Evolutionary conservation across 2,797 vertebrate genomes (phyloP).

Genomic region (Sylvia borin): DNA sequence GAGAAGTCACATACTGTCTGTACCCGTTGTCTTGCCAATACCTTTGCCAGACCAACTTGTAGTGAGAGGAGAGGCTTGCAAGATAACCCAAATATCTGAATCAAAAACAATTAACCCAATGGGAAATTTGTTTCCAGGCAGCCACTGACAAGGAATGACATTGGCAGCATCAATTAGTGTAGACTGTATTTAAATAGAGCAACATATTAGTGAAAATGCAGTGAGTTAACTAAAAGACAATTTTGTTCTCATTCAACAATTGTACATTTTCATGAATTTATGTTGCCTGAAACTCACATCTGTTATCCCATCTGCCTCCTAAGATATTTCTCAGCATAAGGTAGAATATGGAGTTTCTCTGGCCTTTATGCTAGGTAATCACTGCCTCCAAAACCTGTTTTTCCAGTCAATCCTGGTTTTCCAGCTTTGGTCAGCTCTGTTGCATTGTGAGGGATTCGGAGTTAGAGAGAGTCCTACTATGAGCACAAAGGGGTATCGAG

Average conservation of each 20-base stretch:
- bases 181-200: neutral
- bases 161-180: neutral
- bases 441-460: neutral
- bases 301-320: neutral
- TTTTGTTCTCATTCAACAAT: neutral
- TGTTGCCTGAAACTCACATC: neutral
- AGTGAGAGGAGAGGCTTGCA: neutral
- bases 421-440: neutral
- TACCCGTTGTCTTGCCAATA: neutral
- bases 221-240: neutral
- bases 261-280: neutral
- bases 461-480: neutral
- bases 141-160: neutral
- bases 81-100: neutral
- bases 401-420: neutral
- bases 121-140: neutral
- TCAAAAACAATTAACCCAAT: neutral
- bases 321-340: neutral
- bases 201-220: neutral
- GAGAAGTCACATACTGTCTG: neutral
- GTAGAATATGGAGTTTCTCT: neutral
- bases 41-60: neutral
- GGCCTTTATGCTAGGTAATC: neutral
- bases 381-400: neutral
- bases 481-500: neutral